Conservation (phyloP, 2,113 vertebrate species). For the Microcebus jonahi region DNA sequence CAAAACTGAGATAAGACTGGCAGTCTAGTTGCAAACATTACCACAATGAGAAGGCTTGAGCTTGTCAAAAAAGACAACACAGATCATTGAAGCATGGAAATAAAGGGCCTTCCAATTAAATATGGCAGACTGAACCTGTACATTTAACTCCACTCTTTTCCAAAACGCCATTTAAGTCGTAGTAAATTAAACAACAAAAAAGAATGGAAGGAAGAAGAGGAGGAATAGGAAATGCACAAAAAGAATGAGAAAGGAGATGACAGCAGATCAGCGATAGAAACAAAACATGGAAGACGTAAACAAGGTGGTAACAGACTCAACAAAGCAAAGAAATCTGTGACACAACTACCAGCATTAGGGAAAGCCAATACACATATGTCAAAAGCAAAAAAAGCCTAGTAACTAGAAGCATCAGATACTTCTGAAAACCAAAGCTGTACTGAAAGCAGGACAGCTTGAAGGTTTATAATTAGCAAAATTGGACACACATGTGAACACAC, state of each 20-base stretch:
- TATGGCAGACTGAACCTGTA: background rate
- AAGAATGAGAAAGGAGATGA: background rate
- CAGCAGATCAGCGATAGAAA: background rate
- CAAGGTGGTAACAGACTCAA: background rate
- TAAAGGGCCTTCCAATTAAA: background rate
- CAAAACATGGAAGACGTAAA: background rate
- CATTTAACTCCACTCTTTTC: background rate
- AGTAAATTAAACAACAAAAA: background rate
- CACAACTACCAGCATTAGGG: no score
- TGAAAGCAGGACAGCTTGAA: background rate
- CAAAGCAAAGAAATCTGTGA: background rate
- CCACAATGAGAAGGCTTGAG: background rate
- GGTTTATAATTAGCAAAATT: background rate
- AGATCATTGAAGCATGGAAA: background rate
- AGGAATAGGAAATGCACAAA: no score
- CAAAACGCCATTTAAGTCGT: background rate
- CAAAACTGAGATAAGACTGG: background rate
- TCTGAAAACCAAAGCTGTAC: background rate
- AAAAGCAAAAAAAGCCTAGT: background rate
- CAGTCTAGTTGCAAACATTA: background rate
- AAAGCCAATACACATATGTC: background rate
- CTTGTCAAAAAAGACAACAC: background rate
- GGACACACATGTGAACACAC: no score
- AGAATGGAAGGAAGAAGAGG: no score
- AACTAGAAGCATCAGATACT: background rate